Evolutionary conservation across 2,888 invertebrate genomes (phyloP).

Genomic region (Aphidius colemani): DNA sequence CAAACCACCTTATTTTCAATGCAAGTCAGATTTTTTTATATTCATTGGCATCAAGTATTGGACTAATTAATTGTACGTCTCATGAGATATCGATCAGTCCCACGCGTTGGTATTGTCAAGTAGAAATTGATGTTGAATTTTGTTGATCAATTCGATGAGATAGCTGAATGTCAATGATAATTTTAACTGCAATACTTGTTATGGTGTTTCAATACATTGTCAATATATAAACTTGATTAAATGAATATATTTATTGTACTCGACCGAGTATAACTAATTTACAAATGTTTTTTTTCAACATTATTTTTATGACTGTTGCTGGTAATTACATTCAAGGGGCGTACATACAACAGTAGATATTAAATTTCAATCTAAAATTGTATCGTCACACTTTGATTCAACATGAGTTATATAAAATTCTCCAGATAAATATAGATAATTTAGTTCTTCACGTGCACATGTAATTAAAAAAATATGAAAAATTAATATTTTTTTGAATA

Average conservation of each 20-base stretch:
- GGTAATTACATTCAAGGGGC: slow-evolving; percentile 48
- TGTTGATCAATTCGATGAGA: slow-evolving; percentile 13
- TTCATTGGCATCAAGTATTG: slow-evolving; percentile 23
- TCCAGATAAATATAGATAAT: too few relatives aligned
- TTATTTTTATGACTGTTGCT: neutral
- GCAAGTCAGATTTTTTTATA: too few relatives aligned
- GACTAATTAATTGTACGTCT: slow-evolving; percentile 36
- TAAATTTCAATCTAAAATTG: slow-evolving; percentile 53
- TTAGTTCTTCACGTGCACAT: too few relatives aligned
- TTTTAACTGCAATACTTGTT: slow-evolving; percentile 23
- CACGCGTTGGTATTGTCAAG: neutral
- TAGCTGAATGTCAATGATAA: slow-evolving; percentile 29
- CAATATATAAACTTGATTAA: slow-evolving; percentile 9
- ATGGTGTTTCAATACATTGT: slow-evolving; percentile 16
- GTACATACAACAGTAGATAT: slow-evolving; percentile 46
- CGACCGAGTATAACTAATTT: slow-evolving; percentile 6
- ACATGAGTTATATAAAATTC: too few relatives aligned
- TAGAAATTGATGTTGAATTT: slow-evolving; percentile 8
- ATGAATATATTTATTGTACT: neutral
- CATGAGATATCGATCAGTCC: slow-evolving; percentile 33
- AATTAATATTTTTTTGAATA: neutral
- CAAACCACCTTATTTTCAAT: too few relatives aligned
- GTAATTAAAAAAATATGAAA: too few relatives aligned
- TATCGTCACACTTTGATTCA: slow-evolving; percentile 23
- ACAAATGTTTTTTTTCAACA: slow-evolving; percentile 6